A percentile compares a stretch with the other conserved stretches of the same genome.
Evolutionary conservation across 1,140 invertebrate genomes (phyloP).

Genomic region (Pinna nobilis): DNA sequence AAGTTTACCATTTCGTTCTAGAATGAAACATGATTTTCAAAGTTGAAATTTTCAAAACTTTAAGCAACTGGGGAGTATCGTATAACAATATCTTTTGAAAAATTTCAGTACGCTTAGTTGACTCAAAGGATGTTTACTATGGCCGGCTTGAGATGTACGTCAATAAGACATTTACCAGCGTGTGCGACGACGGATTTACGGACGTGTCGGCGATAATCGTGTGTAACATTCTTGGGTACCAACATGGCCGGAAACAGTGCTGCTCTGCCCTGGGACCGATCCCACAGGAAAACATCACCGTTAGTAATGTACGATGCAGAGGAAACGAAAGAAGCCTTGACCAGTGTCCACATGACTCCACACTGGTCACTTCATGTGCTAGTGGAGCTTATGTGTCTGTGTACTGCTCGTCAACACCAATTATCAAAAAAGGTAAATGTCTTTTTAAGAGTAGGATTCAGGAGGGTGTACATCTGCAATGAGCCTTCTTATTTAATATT

Average conservation of each 20-base stretch:
- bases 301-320: constrained; percentile 48
- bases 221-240: constrained; percentile 47
- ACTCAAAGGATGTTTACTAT: constrained; percentile 40
- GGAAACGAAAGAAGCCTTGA: constrained; percentile 42
- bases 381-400: constrained; percentile 54
- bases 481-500: no score
- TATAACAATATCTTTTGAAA: constrained; percentile 2
- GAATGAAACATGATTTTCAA: no score
- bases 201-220: constrained; percentile 49
- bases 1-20: no score
- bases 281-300: constrained; percentile 23
- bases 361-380: constrained; percentile 26
- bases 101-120: constrained; percentile 48
- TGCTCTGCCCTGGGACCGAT: constrained; percentile 48
- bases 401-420: constrained; percentile 47
- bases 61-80: no score
- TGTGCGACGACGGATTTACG: constrained; percentile 56
- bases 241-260: constrained; percentile 47
- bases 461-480: no score
- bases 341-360: constrained; percentile 31
- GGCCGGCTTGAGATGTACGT: constrained; percentile 55
- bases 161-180: constrained; percentile 47
- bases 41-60: no score
- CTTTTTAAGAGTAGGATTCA: no score
- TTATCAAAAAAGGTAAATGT: constrained; percentile 34